phyloP scores from a whole-genome alignment of 1,140 invertebrate genomes.

The Condylostylus longicornis region DNA sequence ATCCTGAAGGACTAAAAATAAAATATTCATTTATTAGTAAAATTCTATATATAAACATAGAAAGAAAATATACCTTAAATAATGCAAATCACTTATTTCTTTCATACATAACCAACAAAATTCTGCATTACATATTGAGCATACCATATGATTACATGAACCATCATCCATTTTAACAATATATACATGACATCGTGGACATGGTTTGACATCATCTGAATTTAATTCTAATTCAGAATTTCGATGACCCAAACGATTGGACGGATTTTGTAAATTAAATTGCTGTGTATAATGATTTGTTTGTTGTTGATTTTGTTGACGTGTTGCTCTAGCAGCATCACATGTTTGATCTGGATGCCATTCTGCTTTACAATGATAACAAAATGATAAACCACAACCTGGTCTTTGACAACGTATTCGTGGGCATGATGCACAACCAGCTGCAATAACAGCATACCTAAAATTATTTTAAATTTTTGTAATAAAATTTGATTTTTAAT shows the following conservation, averaged over 20 bases:
- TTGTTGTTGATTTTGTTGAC: constrained; percentile 48
- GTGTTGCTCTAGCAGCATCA: constrained; percentile 77
- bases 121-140: constrained; percentile 88
- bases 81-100: constrained; percentile 93
- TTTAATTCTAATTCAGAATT: too few relatives aligned
- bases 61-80: constrained; percentile 57
- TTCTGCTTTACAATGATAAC: constrained; percentile 93
- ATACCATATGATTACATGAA: constrained; percentile 94
- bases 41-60: background rate
- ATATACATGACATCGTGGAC: constrained; percentile 74
- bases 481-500: constrained; percentile 8
- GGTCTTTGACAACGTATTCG: constrained; percentile 81
- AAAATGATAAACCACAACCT: constrained; percentile 86
- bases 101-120: constrained; percentile 99
- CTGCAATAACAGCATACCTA: constrained; percentile 88
- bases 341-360: constrained; percentile 98
- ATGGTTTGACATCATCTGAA: constrained; percentile 75
- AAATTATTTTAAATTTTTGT: too few relatives aligned
- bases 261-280: too few relatives aligned
- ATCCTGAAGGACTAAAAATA: constrained; percentile 76
- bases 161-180: constrained; percentile 98
- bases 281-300: constrained; percentile 53
- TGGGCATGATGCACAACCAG: constrained; percentile 90
- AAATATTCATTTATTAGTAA: background rate
- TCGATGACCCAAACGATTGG: too few relatives aligned